These are phyloP conservation scores for Nineta flava DNA, from an alignment of 2,888 invertebrate genomes.

Conservation along the genomic window DNA sequence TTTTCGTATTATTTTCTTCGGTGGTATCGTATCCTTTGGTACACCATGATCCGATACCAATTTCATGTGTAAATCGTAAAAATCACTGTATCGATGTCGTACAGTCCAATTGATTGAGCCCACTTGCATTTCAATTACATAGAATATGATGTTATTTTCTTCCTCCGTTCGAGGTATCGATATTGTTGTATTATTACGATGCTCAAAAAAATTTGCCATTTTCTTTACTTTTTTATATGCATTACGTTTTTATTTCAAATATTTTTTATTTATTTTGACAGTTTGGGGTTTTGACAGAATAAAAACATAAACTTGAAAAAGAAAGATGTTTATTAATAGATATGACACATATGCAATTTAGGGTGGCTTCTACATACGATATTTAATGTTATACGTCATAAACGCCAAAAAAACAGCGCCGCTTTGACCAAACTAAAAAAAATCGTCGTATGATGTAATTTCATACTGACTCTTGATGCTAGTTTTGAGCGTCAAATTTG, in stretches of 20 bases:
- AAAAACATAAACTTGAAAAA: too few relatives aligned
- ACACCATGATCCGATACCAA: conserved; percentile 68
- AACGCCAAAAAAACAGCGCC: too few relatives aligned
- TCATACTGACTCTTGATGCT: too few relatives aligned
- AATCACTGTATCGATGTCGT: conserved; percentile 77
- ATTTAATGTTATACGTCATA: too few relatives aligned
- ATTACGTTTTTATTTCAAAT: neutral
- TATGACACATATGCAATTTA: too few relatives aligned
- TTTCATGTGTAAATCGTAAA: conserved; percentile 71
- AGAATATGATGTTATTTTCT: conserved; percentile 52
- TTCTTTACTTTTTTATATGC: conserved; percentile 5
- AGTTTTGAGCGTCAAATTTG: too few relatives aligned
- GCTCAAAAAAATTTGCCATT: conserved; percentile 62
- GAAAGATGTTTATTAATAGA: too few relatives aligned
- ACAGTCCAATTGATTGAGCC: conserved; percentile 69
- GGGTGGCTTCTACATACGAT: too few relatives aligned
- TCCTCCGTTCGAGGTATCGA: conserved; percentile 47
- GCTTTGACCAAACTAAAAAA: too few relatives aligned
- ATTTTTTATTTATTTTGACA: neutral
- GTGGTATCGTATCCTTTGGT: conserved; percentile 73
- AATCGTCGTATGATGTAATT: too few relatives aligned
- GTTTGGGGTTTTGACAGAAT: neutral
- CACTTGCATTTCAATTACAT: conserved; percentile 53
- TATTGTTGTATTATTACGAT: conserved; percentile 48
- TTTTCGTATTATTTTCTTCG: conserved; percentile 85